Base-by-base conservation (phyloP, 2,797 vertebrate species). In the Neostethus bicornis region DNA sequence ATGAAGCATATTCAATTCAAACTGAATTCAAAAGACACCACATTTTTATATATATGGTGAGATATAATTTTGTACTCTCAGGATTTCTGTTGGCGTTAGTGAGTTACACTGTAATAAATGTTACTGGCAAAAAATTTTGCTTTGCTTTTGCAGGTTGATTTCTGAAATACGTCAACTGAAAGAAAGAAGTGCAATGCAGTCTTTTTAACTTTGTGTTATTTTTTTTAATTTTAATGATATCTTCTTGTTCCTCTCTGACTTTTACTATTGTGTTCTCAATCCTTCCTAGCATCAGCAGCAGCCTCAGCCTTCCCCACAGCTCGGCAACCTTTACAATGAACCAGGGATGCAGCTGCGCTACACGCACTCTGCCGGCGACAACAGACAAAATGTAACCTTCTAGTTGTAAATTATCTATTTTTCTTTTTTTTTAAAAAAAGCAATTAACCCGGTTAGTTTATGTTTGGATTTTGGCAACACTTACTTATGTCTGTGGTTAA, bases 371-470 rank as follows among this genome's bases (percentile, higher is more conserved):
- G 32, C 80, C 55, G 53, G 61, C 77, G 91, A 93, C 85, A 87
- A 86, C 85, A 88, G 92, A 87, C 88, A 87, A 91, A 93, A 92
- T 90, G 92, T 92, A 92, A 91, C 61, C 61, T 35, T n/a, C 52
- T 46, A 52, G 39, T 43, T 56, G 31, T 52, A 37, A 70, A 50
- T 38, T 35, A 69, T 41, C 39, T 38, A 61, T 50, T 21, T 21
- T 21, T 7, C 14, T 64, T 58, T 60, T 13, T 29, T 39, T 43
- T 69, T 1, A n/a, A n/a, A n/a, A n/a, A n/a, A n/a, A n/a, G n/a
- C n/a, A n/a, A n/a, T n/a, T n/a, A n/a, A n/a, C 23, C 11, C 7
- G 4, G 24, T 67, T 51, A 2, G 23, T 63, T 51, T 13, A 65
- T 35, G 68, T 3, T 26, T 45, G 7, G 3, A 13, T 29, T 39